Conservation (phyloP, 1,140 invertebrate genomes). For the Oscheius sp. region DNA sequence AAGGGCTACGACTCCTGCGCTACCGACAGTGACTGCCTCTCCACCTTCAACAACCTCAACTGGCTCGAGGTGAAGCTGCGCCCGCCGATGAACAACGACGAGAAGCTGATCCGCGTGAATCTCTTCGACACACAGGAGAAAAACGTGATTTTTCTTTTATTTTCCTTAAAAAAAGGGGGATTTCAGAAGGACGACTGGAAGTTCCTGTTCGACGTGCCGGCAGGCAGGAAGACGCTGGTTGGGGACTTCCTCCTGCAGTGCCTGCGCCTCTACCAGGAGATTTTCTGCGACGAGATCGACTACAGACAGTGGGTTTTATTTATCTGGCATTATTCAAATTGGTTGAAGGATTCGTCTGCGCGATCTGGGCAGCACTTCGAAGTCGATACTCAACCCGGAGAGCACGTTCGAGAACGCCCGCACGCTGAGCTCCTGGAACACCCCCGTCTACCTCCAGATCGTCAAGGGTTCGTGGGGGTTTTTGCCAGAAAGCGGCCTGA, state of each 20-base stretch:
- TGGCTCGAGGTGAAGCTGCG: constrained; percentile 27
- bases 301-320: constrained; percentile 1
- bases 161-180: background rate
- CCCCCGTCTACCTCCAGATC: constrained; percentile 15
- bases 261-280: constrained; percentile 9
- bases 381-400: constrained; percentile 2
- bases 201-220: constrained; percentile 35
- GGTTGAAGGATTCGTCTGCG: constrained; percentile 1
- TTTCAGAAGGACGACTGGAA: constrained; percentile 39
- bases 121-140: constrained; percentile 33
- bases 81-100: constrained; percentile 33
- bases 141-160: constrained; percentile 14
- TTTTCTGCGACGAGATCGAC: constrained; percentile 5
- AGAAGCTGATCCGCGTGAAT: constrained; percentile 34
- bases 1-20: background rate
- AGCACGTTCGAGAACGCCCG: background rate
- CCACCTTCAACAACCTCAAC: background rate
- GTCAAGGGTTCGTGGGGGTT: background rate
- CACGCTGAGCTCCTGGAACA: background rate
- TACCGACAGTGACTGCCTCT: constrained; percentile 9
- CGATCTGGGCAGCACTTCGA: background rate
- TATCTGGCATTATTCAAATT: background rate
- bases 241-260: constrained; percentile 24
- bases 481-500: background rate
- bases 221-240: constrained; percentile 10